Base-by-base conservation (phyloP, 2,888 invertebrate genomes). In the Limnephilus rhombicus region DNA sequence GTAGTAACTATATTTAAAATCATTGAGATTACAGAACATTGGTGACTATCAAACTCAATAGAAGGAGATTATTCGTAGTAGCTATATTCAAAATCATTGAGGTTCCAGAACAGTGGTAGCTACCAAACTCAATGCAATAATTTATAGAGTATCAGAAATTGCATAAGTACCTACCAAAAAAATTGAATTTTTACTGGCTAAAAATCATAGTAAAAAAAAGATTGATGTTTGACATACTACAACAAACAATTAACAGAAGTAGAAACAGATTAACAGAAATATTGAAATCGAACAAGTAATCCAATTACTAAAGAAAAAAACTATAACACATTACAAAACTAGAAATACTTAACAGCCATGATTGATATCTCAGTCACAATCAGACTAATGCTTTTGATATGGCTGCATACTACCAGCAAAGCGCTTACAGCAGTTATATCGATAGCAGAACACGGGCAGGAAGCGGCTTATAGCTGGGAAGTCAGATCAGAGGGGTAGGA, bases 281-380 rank as follows among this genome's bases (percentile, higher is more conserved):
- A 53, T 15, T 68, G 24, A 68, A 68, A 68, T 18, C 24, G 68
- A 68, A 18, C 5, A 68, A 68, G 68, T 18, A 0, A 68, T 68
- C 18, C 68, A 68, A 68, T 68, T 1, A 68, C 18, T 0, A 68
- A 68, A 68, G 1, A 68, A 53, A 12, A 18, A 68, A 68, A 68
- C 24, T 4, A 24, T 7, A 68, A 3, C 18, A 1, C 53, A 18
- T 18, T 18, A 53, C 18, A 15, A 68, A 68, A 68, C 68, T 15
- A 15, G 24, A 68, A 68, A 18, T 4, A 68, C 68, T 24, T 68
- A 68, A 68, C 7, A 24, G 68, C 68, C 18, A 68, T 1, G 68
- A 13, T 83, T 83, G 37, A 83, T 83, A 83, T 83, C 83, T 34
- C 37, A 24, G 15, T 37, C 24, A 37, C 83, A 83, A 83, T 83